Conservation (phyloP, 2,797 vertebrate genomes). For the Prionace glauca region DNA sequence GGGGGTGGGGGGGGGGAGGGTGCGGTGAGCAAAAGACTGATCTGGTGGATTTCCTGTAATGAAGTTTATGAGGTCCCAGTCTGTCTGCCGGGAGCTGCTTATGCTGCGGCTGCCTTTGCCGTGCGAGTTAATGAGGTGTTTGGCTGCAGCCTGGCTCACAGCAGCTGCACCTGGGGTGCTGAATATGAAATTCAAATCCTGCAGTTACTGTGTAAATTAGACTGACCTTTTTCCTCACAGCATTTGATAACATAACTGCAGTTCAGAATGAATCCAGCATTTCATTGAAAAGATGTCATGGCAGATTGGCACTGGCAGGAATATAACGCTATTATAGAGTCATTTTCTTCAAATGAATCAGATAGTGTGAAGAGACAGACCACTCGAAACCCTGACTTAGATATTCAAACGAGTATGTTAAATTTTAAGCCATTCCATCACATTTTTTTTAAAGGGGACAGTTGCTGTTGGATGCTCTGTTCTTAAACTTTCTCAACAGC, state of each 20-base stretch:
- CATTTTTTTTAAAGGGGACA: not conserved
- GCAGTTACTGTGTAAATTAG: conserved; percentile 24
- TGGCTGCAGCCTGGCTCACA: not conserved
- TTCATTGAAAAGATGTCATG: not conserved
- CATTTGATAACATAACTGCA: not conserved
- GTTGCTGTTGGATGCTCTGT: not conserved
- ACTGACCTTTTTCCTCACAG: conserved; percentile 15
- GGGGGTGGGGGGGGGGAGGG: not conserved
- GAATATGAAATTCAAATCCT: conserved; percentile 4
- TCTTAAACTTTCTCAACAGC: not conserved
- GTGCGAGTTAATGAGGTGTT: conserved; percentile 14
- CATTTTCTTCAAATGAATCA: conserved; percentile 17
- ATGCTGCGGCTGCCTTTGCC: not conserved
- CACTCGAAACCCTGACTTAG: not conserved
- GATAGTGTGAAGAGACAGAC: not conserved
- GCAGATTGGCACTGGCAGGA: not conserved
- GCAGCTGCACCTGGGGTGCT: not conserved
- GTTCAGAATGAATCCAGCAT: not conserved
- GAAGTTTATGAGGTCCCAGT: not conserved
- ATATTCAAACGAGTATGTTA: not conserved
- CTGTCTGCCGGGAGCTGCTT: not conserved
- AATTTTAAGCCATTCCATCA: not conserved
- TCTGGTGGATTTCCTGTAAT: not conserved
- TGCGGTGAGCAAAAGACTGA: not conserved
- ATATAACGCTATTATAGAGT: not conserved